phyloP scores from a whole-genome alignment of 2,113 vertebrate genomes.

The Ammodytes marinus region DNA sequence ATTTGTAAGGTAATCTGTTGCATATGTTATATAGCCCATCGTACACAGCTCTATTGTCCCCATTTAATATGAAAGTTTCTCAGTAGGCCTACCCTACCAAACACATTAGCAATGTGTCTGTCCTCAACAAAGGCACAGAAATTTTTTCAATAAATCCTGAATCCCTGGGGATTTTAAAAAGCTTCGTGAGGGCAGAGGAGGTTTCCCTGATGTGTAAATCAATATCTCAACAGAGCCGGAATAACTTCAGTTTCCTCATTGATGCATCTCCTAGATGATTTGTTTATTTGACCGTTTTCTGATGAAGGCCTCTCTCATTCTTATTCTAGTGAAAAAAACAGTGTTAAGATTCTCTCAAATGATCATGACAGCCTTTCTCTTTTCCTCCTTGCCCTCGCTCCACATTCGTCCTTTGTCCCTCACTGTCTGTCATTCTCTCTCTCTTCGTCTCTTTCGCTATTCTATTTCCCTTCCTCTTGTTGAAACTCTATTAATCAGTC shows the following conservation, averaged over 20 bases:
- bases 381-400: not conserved
- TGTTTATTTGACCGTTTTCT: slow-evolving; percentile 35
- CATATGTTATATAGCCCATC: not conserved
- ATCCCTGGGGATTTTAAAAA: slow-evolving; percentile 26
- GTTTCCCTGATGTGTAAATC: slow-evolving; percentile 43
- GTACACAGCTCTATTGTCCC: not conserved
- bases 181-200: slow-evolving; percentile 9
- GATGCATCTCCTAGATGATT: slow-evolving; percentile 34
- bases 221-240: slow-evolving; percentile 48
- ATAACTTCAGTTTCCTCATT: slow-evolving; percentile 16
- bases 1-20: not conserved
- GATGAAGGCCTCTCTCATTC: slow-evolving; percentile 9
- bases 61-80: not conserved
- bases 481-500: not conserved
- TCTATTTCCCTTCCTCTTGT: not conserved
- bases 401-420: not conserved
- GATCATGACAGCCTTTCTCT: slow-evolving; percentile 11
- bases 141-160: slow-evolving; percentile 34
- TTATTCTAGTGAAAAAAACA: not conserved
- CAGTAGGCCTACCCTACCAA: not conserved
- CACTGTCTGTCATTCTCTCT: not conserved
- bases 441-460: not conserved
- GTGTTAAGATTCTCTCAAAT: slow-evolving; percentile 45
- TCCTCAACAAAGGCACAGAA: not conserved
- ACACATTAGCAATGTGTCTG: not conserved